A percentile compares a stretch with the other conserved stretches of the same genome.
Conservation (phyloP, 2,888 invertebrate species). For the Epiperipatus broadwayi region DNA sequence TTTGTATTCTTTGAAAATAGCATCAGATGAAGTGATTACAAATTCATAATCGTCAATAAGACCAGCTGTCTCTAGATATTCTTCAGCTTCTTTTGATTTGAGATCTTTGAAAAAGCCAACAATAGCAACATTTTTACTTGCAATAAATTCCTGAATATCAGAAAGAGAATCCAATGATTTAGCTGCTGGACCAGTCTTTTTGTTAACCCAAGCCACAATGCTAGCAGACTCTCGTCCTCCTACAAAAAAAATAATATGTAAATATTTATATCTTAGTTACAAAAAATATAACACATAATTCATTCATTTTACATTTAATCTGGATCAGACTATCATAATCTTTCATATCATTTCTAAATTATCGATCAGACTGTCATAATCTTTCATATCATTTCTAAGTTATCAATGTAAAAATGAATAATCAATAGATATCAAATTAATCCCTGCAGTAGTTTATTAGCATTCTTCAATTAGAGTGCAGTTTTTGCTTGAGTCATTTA, state of each 20-base stretch:
- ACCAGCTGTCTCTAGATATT: constrained; percentile 58
- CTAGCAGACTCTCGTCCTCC: constrained; percentile 80
- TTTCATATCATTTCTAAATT: too few species aligned
- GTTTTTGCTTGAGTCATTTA: too few species aligned
- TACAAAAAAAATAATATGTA: constrained; percentile 22
- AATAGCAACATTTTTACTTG: constrained; percentile 56
- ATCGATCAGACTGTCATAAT: too few species aligned
- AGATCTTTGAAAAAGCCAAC: constrained; percentile 62
- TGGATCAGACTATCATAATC: too few species aligned
- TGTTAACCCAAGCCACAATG: constrained; percentile 78
- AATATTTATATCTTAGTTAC: too few species aligned
- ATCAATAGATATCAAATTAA: too few species aligned
- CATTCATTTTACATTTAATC: too few species aligned
- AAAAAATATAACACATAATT: too few species aligned
- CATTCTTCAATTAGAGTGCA: too few species aligned
- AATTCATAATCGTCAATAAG: constrained; percentile 70
- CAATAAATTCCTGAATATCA: constrained; percentile 61
- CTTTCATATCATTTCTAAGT: too few species aligned
- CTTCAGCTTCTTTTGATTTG: constrained; percentile 56
- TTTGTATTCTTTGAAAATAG: constrained; percentile 56
- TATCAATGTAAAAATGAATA: too few species aligned
- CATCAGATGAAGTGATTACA: constrained; percentile 58
- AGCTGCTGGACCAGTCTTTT: constrained; percentile 95
- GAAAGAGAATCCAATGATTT: constrained; percentile 52
- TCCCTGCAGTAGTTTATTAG: too few species aligned